Percentiles rank a stretch among this genome's conserved stretches.
Evolutionary conservation across 2,797 vertebrate species (phyloP).

Genomic region (Lepus oiostolus): DNA sequence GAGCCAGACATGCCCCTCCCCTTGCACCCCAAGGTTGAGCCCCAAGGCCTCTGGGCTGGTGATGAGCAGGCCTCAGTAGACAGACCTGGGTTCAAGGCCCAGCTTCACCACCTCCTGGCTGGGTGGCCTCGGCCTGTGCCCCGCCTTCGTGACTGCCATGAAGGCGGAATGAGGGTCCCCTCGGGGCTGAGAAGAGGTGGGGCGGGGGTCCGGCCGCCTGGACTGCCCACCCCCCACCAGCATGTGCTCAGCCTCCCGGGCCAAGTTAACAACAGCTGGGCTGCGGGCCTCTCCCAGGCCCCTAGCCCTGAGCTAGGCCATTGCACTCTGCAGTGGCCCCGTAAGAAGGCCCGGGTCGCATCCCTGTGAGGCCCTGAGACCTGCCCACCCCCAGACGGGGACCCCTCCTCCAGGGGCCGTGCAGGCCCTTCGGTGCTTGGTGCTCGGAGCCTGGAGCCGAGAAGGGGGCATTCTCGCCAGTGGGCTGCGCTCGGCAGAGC

Average conservation of each 20-base stretch:
- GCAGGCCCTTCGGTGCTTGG: neutral
- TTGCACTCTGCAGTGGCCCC: neutral
- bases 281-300: neutral
- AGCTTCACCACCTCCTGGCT: neutral
- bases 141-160: neutral
- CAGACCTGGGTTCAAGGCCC: neutral
- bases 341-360: neutral
- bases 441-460: neutral
- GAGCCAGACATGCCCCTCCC: neutral
- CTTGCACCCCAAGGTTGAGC: fast-evolving
- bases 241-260: neutral
- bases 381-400: neutral
- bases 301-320: neutral
- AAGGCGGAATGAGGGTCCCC: neutral
- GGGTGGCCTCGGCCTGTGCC: neutral
- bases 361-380: neutral
- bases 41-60: no score
- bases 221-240: neutral
- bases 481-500: neutral
- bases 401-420: neutral
- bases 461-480: neutral
- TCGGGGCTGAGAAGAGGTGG: neutral
- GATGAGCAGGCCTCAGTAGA: neutral
- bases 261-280: neutral
- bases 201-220: fast-evolving